Evolutionary conservation across 1,140 invertebrate species (phyloP).

Genomic region (Heliconius eleuchia): DNA sequence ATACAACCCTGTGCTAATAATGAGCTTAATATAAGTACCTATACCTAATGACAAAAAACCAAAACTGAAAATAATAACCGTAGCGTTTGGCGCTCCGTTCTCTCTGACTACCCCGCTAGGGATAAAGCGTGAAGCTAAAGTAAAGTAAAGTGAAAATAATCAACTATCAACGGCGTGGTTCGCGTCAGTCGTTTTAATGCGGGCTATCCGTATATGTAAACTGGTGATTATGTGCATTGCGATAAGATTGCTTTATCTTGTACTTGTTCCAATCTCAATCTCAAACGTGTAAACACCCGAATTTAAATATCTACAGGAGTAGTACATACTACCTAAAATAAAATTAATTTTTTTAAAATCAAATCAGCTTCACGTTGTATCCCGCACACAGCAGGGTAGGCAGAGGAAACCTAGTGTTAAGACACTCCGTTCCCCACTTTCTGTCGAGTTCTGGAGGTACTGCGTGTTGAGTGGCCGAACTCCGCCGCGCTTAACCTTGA

Average conservation of each 20-base stretch:
- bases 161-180: slow-evolving; percentile 57
- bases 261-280: slow-evolving; percentile 33
- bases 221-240: slow-evolving; percentile 54
- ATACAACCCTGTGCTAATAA: slow-evolving; percentile 51
- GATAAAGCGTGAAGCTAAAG: too few relatives aligned
- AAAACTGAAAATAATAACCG: slow-evolving; percentile 62
- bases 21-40: slow-evolving; percentile 41
- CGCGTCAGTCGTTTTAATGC: slow-evolving; percentile 48
- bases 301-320: slow-evolving; percentile 19
- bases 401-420: too few relatives aligned
- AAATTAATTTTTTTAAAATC: too few relatives aligned
- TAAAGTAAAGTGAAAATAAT: slow-evolving; percentile 53
- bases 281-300: slow-evolving; percentile 26
- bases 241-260: slow-evolving; percentile 41
- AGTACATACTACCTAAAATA: neutral
- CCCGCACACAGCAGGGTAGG: too few relatives aligned
- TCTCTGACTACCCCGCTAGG: too few relatives aligned
- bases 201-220: slow-evolving; percentile 61
- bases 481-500: too few relatives aligned
- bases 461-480: too few relatives aligned
- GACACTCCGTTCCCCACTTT: too few relatives aligned
- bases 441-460: too few relatives aligned
- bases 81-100: too few relatives aligned
- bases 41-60: slow-evolving; percentile 62
- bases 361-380: too few relatives aligned